These are phyloP conservation scores for Agonopterix alstromeriana DNA, from an alignment of 2,888 invertebrate genomes.

Conservation along the genomic window DNA sequence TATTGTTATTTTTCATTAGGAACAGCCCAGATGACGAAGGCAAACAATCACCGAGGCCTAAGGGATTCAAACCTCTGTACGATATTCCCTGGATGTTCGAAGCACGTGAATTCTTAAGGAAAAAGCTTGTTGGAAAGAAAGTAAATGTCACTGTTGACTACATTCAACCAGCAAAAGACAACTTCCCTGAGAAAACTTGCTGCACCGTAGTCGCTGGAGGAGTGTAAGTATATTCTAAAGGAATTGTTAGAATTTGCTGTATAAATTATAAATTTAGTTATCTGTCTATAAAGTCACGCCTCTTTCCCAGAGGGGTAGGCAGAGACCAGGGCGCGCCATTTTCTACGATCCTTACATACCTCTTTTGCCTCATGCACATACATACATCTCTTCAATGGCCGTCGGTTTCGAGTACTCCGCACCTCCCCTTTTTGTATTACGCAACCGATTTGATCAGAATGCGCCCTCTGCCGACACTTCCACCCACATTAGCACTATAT, in stretches of 20 bases:
- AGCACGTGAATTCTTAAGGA: slow-evolving; percentile 96
- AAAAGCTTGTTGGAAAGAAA: slow-evolving; percentile 96
- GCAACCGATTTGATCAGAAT: too few relatives aligned
- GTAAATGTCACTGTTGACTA: slow-evolving; percentile 96
- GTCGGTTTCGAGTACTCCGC: too few relatives aligned
- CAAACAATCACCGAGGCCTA: slow-evolving; percentile 81
- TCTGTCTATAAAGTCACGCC: too few relatives aligned
- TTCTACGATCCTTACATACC: too few relatives aligned
- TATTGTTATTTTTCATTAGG: slow-evolving; percentile 19
- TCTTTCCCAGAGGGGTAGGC: too few relatives aligned
- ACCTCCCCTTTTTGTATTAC: too few relatives aligned
- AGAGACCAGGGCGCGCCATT: too few relatives aligned
- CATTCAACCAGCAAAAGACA: slow-evolving; percentile 95
- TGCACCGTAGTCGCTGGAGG: slow-evolving; percentile 91
- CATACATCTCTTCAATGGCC: too few relatives aligned
- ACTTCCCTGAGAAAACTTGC: slow-evolving; percentile 96
- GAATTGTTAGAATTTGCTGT: too few relatives aligned
- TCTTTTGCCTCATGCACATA: too few relatives aligned
- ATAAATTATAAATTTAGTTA: too few relatives aligned
- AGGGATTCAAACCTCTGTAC: slow-evolving; percentile 92
- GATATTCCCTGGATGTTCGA: slow-evolving; percentile 99
- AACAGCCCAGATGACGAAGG: slow-evolving; percentile 80
- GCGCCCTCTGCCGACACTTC: too few relatives aligned
- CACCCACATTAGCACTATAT: neutral
- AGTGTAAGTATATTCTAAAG: slow-evolving; percentile 36